phyloP scores from a whole-genome alignment of 2,113 vertebrate genomes.

The Stomatorhinus ivindoensis region DNA sequence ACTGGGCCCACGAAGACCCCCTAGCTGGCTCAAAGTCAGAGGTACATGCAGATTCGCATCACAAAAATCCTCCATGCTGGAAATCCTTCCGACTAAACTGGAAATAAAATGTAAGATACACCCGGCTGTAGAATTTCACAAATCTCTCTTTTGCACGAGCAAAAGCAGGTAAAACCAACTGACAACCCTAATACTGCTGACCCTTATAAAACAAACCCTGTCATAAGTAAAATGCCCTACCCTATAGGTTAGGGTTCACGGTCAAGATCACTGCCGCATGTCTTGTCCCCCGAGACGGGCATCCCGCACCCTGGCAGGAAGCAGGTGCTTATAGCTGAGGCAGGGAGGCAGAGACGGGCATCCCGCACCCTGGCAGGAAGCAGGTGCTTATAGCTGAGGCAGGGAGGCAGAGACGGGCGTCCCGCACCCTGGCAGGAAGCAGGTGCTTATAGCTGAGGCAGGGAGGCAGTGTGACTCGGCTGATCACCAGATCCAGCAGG shows the following conservation, averaged over 20 bases:
- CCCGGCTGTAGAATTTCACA: background rate
- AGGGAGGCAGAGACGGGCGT: background rate
- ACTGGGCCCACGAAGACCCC: background rate
- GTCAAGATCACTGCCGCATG: background rate
- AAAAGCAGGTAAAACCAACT: background rate
- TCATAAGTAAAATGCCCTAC: background rate
- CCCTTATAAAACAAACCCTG: background rate
- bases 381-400: background rate
- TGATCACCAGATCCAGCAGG: background rate
- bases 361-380: background rate
- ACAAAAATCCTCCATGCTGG: background rate
- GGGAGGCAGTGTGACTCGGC: background rate
- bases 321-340: background rate
- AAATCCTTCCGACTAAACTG: background rate
- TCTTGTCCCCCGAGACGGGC: background rate
- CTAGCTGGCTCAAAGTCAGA: background rate
- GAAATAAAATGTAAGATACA: background rate
- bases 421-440: background rate
- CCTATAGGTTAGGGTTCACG: background rate
- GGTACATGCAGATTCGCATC: background rate
- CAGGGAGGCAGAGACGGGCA: background rate
- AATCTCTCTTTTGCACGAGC: background rate
- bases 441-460: background rate
- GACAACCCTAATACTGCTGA: background rate
- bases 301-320: background rate